Base-by-base conservation (phyloP, 2,888 invertebrate species). In the Fragum fragum region DNA sequence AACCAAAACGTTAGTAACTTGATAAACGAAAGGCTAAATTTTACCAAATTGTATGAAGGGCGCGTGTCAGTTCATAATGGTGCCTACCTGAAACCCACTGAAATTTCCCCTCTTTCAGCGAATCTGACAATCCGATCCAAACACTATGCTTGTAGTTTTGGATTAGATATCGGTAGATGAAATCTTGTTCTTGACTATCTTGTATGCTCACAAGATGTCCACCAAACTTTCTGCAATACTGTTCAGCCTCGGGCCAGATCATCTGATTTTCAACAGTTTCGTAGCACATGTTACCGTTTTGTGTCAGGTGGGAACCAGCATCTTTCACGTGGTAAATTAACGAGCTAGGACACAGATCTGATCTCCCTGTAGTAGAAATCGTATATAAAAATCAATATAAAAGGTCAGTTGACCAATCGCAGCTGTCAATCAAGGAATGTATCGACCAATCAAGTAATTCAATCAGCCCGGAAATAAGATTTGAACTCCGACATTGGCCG, bases 111-210 rank as follows among this genome's bases (percentile, higher is more conserved):
- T 82, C 82, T 1, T 18, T 42, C 16, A 55, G 36, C 16, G 42
- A 59, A 53, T 83, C 82, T 28, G 73, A 63, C 1, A 83, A 42
- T 11, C 82, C 82, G 70, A 70, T 83, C 82, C 82, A 83, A 7
- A 76, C 69, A 6, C 75, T 69, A 32, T 76, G 76, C 16, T 57
- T 52, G 21, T 39, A 59, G 26, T 79, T 26, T 2, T 72, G 71
- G 18, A 36, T 59, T 6, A 78, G 57, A 32, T 75, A 72, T 6
- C 23, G 47, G n/a, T 73, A 42, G 11, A 83, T 76, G 42, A 76
- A 74, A 26, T 72, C 70, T 29, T 83, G 79, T 28, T 83, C 76
- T 11, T 11, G 47, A 28, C 61, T 69, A 32, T 73, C 59, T 16
- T 73, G 36, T 7, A 83, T 79, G n/a, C 73, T 73, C 5, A 72